phyloP scores from a whole-genome alignment of 2,797 vertebrate genomes.

The Emys orbicularis region DNA sequence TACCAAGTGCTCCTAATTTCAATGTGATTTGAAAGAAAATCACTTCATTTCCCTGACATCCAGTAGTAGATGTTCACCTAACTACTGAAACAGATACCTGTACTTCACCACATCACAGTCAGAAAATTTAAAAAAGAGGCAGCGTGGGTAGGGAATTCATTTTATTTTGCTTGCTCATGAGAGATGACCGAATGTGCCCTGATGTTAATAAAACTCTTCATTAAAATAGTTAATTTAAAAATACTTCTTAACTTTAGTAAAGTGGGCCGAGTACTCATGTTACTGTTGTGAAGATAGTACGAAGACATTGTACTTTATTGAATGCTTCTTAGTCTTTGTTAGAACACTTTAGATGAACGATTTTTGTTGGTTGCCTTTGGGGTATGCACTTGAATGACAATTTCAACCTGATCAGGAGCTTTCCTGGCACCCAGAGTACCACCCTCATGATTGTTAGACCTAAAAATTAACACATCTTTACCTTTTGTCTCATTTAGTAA shows the following conservation, averaged over 20 bases:
- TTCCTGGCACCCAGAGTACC: background rate
- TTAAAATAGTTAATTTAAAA: background rate
- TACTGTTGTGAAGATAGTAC: background rate
- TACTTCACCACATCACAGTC: background rate
- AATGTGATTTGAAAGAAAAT: background rate
- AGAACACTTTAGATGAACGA: fast-evolving
- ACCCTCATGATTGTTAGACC: fast-evolving
- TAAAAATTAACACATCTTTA: background rate
- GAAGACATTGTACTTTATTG: background rate
- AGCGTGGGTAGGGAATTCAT: background rate
- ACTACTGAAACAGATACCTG: background rate
- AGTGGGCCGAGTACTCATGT: background rate
- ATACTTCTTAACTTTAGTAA: background rate
- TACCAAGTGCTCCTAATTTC: background rate
- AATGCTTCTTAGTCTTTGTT: fast-evolving
- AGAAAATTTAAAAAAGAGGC: background rate
- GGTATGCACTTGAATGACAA: fast-evolving
- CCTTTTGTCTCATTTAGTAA: background rate
- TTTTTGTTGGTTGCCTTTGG: background rate
- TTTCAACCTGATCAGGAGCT: background rate
- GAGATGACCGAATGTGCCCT: background rate
- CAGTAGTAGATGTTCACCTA: background rate
- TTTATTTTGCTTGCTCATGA: background rate
- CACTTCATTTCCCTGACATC: background rate
- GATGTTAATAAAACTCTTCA: background rate